Percentiles rank a stretch among this genome's conserved stretches.
Conservation (phyloP, 1,140 invertebrate species). For the Chrysoperla carnea region DNA sequence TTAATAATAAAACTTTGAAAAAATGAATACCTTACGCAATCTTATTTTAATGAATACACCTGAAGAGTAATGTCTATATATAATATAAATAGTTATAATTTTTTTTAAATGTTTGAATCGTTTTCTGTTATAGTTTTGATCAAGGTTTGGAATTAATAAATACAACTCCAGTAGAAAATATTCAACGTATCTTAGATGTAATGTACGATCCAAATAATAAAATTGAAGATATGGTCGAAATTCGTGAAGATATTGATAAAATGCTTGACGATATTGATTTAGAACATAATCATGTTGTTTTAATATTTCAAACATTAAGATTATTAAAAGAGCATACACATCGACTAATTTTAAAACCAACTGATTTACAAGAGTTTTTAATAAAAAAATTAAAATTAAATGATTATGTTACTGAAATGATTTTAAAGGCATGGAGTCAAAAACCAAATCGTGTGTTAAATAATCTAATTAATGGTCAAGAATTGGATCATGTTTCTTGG, state of each 20-base stretch:
- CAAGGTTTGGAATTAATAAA: slow-evolving; percentile 14
- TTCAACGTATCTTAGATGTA: slow-evolving; percentile 9
- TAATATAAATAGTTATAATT: too few species aligned
- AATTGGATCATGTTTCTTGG: slow-evolving; percentile 15
- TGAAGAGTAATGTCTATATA: too few species aligned
- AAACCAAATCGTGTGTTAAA: slow-evolving; percentile 13
- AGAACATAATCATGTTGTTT: slow-evolving; percentile 11
- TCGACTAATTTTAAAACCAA: slow-evolving; percentile 17
- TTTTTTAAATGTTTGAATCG: too few species aligned
- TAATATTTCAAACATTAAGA: slow-evolving; percentile 15
- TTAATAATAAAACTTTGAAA: too few species aligned
- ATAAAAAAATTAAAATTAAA: slow-evolving; percentile 11
- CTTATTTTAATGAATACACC: too few species aligned
- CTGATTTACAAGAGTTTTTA: slow-evolving; percentile 13
- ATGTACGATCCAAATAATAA: slow-evolving; percentile 7
- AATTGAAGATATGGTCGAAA: slow-evolving; percentile 5
- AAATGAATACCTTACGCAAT: too few species aligned
- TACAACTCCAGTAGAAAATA: slow-evolving; percentile 9
- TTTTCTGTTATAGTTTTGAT: slow-evolving; percentile 9
- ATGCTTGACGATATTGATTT: slow-evolving; percentile 9
- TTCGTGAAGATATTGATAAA: slow-evolving; percentile 11
- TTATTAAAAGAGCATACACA: slow-evolving; percentile 9
- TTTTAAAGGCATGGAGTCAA: slow-evolving; percentile 15
- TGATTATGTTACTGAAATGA: slow-evolving; percentile 15
- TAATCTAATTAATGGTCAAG: slow-evolving; percentile 13